phyloP scores from a whole-genome alignment of 2,888 invertebrate species.

The Crioceris asparagi region DNA sequence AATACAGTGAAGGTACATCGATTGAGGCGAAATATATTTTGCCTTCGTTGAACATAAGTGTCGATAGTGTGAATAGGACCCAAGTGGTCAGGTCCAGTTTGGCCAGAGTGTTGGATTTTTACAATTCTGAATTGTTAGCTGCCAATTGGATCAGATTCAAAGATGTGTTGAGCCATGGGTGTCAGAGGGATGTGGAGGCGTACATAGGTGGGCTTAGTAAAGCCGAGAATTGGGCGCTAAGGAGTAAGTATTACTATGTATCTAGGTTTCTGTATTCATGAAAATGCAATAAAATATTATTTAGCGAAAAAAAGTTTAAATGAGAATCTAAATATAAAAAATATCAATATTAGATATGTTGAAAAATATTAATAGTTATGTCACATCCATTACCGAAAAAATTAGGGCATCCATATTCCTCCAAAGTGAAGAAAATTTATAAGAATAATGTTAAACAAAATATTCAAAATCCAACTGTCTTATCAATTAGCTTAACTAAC shows the following conservation, averaged over 20 bases:
- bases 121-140: slow-evolving; percentile 45
- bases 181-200: slow-evolving; percentile 46
- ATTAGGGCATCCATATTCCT: no score
- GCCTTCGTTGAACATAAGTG: slow-evolving; percentile 25
- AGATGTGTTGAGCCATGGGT: slow-evolving; percentile 42
- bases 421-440: no score
- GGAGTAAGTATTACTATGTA: slow-evolving; percentile 47
- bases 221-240: slow-evolving; percentile 56
- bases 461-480: no score
- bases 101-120: slow-evolving; percentile 45
- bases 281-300: no score
- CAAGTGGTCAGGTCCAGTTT: slow-evolving; percentile 30
- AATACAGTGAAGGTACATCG: slow-evolving; percentile 24
- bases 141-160: slow-evolving; percentile 44
- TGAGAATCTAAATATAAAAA: no score
- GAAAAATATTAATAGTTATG: neutral
- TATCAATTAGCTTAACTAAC: no score
- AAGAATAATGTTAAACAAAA: no score
- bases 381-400: no score
- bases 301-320: no score
- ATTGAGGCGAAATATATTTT: slow-evolving; percentile 25
- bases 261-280: no score
- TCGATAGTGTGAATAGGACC: slow-evolving; percentile 13
- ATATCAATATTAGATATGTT: neutral
- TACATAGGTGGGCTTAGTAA: slow-evolving; percentile 49